Evolutionary conservation across 2,797 vertebrate species (phyloP).

Genomic region (Capromys pilorides): DNA sequence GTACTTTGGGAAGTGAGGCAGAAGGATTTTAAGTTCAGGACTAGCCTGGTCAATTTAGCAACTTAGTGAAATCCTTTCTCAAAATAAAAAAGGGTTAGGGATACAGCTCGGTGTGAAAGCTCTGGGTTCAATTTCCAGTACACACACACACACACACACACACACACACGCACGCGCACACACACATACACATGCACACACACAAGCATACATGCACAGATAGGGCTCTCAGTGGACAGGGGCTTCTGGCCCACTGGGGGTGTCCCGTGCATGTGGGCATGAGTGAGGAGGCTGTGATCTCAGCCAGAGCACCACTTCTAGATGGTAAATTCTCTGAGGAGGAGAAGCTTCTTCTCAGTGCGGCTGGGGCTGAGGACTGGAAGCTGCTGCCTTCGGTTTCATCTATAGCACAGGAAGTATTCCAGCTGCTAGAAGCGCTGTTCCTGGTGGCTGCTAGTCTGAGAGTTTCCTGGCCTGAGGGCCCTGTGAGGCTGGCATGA

Average conservation of each 20-base stretch:
- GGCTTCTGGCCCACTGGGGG: background rate
- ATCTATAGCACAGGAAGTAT: background rate
- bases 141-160: too few species aligned
- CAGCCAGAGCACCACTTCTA: background rate
- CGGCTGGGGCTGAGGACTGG: background rate
- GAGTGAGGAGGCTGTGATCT: background rate
- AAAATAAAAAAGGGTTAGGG: background rate
- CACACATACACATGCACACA: too few species aligned
- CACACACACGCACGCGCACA: too few species aligned
- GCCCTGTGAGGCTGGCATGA: background rate
- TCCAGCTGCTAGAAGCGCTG: rapidly evolving
- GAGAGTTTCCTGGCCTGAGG: background rate
- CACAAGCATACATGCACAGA: too few species aligned
- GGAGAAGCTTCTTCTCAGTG: background rate
- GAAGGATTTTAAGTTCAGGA: background rate
- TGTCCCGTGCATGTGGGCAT: background rate
- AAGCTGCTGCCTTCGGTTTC: background rate
- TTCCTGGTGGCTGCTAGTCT: background rate
- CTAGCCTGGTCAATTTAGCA: background rate
- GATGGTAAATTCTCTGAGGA: background rate
- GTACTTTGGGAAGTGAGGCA: background rate
- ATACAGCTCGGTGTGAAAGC: background rate
- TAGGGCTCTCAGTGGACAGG: too few species aligned
- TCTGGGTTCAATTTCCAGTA: background rate
- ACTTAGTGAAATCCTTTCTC: background rate